Evolutionary conservation across 2,888 invertebrate genomes (phyloP).

Genomic region (Unio delphinus): DNA sequence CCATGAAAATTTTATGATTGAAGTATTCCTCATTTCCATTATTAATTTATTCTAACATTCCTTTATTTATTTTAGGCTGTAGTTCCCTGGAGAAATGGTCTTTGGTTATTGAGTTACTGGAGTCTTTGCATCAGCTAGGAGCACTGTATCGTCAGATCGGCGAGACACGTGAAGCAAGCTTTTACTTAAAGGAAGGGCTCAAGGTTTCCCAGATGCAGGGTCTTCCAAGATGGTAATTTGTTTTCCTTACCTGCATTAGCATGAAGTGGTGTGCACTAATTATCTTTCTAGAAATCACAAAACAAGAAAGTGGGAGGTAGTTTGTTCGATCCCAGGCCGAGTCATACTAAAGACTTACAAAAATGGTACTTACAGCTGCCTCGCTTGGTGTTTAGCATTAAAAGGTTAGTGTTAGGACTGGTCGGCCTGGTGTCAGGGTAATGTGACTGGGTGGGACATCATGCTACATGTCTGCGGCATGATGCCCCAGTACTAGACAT

Average conservation of each 20-base stretch:
- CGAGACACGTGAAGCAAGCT: slow-evolving; percentile 39
- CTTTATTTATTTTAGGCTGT: slow-evolving; percentile 10
- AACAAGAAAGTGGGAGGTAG: too few relatives aligned
- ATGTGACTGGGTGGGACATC: too few relatives aligned
- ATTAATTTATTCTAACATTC: neutral
- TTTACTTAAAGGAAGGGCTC: slow-evolving; percentile 47
- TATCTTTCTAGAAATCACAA: neutral
- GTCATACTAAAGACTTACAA: too few relatives aligned
- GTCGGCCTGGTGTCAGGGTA: too few relatives aligned
- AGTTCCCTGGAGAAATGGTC: slow-evolving; percentile 38
- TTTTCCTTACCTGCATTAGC: neutral
- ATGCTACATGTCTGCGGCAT: too few relatives aligned
- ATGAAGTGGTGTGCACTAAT: neutral
- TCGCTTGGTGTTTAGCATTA: too few relatives aligned
- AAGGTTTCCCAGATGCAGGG: slow-evolving; percentile 39
- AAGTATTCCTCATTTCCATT: too few relatives aligned
- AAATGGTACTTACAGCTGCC: too few relatives aligned
- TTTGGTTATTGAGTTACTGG: slow-evolving; percentile 38
- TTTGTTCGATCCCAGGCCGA: too few relatives aligned
- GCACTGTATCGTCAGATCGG: slow-evolving; percentile 45
- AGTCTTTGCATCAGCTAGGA: slow-evolving; percentile 45
- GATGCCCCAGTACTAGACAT: too few relatives aligned
- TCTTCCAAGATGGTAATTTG: slow-evolving; percentile 45
- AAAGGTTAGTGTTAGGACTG: too few relatives aligned
- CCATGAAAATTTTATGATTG: too few relatives aligned